These are phyloP conservation scores for Epizoanthus fatuus DNA, from an alignment of 92 coral and sea anemone species.

Conservation along the genomic window DNA sequence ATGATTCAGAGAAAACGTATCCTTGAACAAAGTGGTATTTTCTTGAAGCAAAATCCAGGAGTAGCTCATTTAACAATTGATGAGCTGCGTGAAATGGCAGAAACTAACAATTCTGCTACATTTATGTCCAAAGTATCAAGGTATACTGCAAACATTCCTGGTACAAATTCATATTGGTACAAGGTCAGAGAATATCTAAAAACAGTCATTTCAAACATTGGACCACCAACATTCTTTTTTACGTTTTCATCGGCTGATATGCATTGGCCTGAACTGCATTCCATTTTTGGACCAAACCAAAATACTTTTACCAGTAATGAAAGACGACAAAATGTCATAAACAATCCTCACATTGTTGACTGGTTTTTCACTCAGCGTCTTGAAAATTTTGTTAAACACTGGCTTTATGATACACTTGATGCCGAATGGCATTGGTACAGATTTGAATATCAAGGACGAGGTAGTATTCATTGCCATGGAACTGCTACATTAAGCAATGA, in stretches of 20 bases:
- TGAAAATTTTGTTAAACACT: conserved; percentile 63
- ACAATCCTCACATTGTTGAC: conserved; percentile 67
- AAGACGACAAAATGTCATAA: conserved; percentile 61
- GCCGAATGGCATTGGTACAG: conserved; percentile 72
- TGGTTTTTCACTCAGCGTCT: conserved; percentile 59
- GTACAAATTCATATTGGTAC: conserved; percentile 65
- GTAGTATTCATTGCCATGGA: conserved; percentile 44
- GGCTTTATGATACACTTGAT: conserved; percentile 68
- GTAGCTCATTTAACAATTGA: conserved; percentile 66
- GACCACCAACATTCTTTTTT: conserved; percentile 62
- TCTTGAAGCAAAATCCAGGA: conserved; percentile 49
- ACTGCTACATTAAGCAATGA: conserved; percentile 56
- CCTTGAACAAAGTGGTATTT: conserved; percentile 64
- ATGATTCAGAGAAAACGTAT: conserved; percentile 63
- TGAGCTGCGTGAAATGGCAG: conserved; percentile 64
- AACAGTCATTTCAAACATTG: conserved; percentile 42
- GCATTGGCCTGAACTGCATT: conserved; percentile 52
- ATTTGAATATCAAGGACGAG: conserved; percentile 69
- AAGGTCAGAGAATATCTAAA: conserved; percentile 62
- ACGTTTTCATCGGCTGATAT: conserved; percentile 59
- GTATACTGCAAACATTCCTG: conserved; percentile 65
- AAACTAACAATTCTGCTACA: conserved; percentile 6
- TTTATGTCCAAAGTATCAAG: conserved; percentile 63
- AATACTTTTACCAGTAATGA: conserved; percentile 18
- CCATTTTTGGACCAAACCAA: background rate